Percentiles rank a stretch among this genome's conserved stretches.
Conservation (phyloP, 2,113 vertebrate genomes). For the Castor canadensis region DNA sequence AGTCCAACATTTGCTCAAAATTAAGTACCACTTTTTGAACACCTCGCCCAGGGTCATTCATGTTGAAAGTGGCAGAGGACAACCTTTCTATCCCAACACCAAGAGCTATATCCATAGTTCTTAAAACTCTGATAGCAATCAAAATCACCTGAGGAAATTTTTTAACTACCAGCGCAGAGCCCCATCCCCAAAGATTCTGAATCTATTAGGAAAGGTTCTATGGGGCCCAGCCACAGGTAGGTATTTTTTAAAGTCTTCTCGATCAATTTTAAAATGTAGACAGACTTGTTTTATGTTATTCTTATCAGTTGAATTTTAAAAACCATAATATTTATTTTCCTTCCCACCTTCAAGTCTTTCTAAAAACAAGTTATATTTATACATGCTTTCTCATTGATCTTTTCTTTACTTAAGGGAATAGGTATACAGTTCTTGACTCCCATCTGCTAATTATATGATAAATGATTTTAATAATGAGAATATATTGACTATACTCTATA, state of each 20-base stretch:
- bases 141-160: not conserved
- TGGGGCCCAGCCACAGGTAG: not conserved
- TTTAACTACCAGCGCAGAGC: not conserved
- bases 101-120: not conserved
- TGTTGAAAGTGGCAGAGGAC: not conserved
- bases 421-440: constrained; percentile 39
- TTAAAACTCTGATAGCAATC: not conserved
- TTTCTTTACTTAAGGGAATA: constrained; percentile 21
- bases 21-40: too few species aligned
- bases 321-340: not conserved
- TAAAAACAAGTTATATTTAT: constrained; percentile 29
- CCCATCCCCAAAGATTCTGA: not conserved
- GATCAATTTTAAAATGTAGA: not conserved
- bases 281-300: constrained; percentile 29
- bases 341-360: constrained; percentile 20
- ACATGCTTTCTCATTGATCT: constrained; percentile 8
- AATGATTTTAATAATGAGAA: constrained; percentile 58
- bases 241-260: not conserved
- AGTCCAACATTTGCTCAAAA: not conserved
- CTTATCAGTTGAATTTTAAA: not conserved
- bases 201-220: not conserved
- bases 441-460: constrained; percentile 59
- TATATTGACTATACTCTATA: not conserved
- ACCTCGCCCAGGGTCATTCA: not conserved
- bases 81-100: not conserved